Base-by-base conservation (phyloP, 2,113 vertebrate species). In the Oreotrochilus melanogaster region DNA sequence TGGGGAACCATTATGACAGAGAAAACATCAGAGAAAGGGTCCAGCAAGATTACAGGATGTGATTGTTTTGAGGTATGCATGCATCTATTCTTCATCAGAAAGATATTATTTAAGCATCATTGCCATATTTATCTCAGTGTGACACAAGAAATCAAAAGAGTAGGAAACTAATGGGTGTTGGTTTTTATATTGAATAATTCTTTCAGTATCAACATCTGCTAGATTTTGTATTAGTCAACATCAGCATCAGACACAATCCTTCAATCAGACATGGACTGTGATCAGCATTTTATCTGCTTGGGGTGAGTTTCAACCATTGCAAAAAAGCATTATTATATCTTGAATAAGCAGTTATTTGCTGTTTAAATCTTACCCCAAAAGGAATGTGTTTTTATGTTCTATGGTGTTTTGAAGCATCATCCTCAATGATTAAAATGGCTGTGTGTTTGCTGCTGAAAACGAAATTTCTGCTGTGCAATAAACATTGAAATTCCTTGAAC, bases 101-200 rank as follows among this genome's bases (percentile, higher is more conserved):
- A 25, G 62, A 61, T n/a, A 70, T 71, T 91, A 85, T 85, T 92
- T 86, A 89, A 70, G 74, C 76, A 90, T 78, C 33, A 35, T 39
- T 69, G 21, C 62, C 79, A 76, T 82, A 84, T 95, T 83, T 81
- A 51, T 88, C 80, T 83, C 74, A 73, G 89, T 74, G 90, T 66
- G 73, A 62, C 45, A 57, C 57, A n/a, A 84, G 78, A 85, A 81
- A 85, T 50, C 78, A 92, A 95, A 72, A 58, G 69, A 28, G 56
- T 75, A 28, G 43, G 50, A 74, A 75, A 84, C 42, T 47, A 90
- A 91, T 39, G 65, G 74, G 66, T 76, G 51, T 4, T 53, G 82
- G 67, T 78, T 54, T 60, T 76, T 70, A 95, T 78, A 87, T 78
- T 80, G 96, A 94, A 95, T 65, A 87, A 30, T 84, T 79, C 23